These are phyloP conservation scores for Cyprinella venusta DNA, from an alignment of 2,797 vertebrate genomes.

Conservation along the genomic window DNA sequence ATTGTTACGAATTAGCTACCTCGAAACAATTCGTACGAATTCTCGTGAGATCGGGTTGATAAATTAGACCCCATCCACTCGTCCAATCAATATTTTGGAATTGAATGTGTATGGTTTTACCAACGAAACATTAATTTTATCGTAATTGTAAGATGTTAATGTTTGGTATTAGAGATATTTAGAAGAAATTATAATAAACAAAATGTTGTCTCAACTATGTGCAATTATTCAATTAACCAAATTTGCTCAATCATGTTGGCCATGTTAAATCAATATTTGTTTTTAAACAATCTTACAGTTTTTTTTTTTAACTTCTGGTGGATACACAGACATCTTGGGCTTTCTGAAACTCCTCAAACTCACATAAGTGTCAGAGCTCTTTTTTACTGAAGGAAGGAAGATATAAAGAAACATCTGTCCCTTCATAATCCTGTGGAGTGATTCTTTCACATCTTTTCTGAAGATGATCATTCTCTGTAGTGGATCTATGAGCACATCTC, in stretches of 20 bases:
- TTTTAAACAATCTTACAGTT: neutral
- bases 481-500: conserved; percentile 28
- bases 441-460: conserved; percentile 4
- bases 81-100: neutral
- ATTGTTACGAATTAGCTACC: too few relatives aligned
- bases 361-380: neutral
- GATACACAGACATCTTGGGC: neutral
- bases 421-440: conserved; percentile 4
- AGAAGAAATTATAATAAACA: neutral
- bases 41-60: too few relatives aligned
- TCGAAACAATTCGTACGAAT: too few relatives aligned
- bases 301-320: neutral
- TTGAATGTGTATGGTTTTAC: neutral
- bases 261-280: neutral
- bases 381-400: neutral
- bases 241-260: neutral
- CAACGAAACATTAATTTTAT: neutral
- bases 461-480: neutral
- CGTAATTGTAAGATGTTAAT: neutral
- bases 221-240: neutral
- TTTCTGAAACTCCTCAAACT: neutral
- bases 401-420: neutral
- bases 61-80: neutral
- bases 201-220: neutral
- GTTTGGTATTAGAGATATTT: neutral